A percentile compares a stretch with the other conserved stretches of the same genome.
These are phyloP conservation scores for Halcyon smyrnensis DNA, from an alignment of 2,797 vertebrate species.

Conservation along the genomic window DNA sequence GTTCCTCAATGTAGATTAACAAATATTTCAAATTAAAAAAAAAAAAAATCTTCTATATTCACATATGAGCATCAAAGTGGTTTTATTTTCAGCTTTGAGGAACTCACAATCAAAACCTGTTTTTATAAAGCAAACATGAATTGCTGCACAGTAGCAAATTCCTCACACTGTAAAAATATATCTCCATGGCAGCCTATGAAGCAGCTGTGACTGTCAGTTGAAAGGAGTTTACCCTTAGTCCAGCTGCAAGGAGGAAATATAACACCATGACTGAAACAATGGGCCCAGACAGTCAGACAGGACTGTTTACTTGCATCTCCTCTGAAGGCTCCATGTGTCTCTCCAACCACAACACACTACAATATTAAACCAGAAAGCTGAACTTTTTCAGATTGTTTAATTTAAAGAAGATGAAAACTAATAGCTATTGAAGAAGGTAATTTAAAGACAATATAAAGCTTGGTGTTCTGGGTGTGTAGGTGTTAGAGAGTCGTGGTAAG, in stretches of 20 bases:
- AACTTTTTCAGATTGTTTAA: not conserved
- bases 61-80: not conserved
- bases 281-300: not conserved
- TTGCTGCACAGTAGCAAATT: not conserved
- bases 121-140: not conserved
- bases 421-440: not conserved
- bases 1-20: not conserved
- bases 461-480: not conserved
- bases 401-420: not conserved
- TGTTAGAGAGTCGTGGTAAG: not conserved
- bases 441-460: not conserved
- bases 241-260: not conserved
- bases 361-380: not conserved
- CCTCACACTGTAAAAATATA: not conserved
- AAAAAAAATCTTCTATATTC: not conserved
- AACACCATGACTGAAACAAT: not conserved
- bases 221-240: not conserved
- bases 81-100: not conserved
- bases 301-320: not conserved
- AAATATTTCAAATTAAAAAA: not conserved
- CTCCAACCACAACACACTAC: not conserved
- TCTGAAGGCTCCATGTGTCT: not conserved
- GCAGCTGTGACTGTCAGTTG: not conserved
- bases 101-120: not conserved
- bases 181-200: not conserved